These are phyloP conservation scores for Drosophila mettleri DNA, from an alignment of 2,888 invertebrate species.

Conservation along the genomic window DNA sequence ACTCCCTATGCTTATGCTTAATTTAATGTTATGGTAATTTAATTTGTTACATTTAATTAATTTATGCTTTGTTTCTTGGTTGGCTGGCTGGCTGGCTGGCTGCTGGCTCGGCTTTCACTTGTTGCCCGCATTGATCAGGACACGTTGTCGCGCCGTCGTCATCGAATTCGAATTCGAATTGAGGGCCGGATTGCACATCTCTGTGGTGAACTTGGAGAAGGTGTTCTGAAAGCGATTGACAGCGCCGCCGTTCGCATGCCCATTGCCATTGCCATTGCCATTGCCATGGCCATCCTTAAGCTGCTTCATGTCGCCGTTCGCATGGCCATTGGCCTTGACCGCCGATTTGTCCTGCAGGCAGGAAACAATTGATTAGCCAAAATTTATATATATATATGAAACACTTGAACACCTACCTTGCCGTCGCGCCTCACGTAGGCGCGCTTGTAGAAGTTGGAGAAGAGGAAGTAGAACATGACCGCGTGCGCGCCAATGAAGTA, in stretches of 20 bases:
- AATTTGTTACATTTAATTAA: slow-evolving; percentile 72
- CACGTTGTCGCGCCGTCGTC: slow-evolving; percentile 82
- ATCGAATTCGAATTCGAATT: slow-evolving; percentile 33
- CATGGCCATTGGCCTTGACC: slow-evolving; percentile 77
- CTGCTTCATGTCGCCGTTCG: slow-evolving; percentile 68
- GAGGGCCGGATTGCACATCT: slow-evolving; percentile 71
- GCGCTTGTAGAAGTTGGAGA: slow-evolving; percentile 95
- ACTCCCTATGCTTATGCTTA: slow-evolving; percentile 76
- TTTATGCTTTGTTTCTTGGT: slow-evolving; percentile 75
- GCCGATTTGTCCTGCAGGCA: slow-evolving; percentile 71
- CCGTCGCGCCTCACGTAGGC: slow-evolving; percentile 87
- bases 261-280: slow-evolving; percentile 44
- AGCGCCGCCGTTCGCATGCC: slow-evolving; percentile 64
- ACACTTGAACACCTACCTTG: slow-evolving; percentile 78
- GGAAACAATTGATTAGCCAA: neutral
- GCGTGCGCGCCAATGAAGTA: slow-evolving; percentile 97
- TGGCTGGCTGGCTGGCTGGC: slow-evolving; percentile 42
- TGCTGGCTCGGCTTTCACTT: slow-evolving; percentile 52
- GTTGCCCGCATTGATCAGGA: slow-evolving; percentile 80
- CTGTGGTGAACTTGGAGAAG: slow-evolving; percentile 73
- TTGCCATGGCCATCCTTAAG: slow-evolving; percentile 52
- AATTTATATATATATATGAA: neutral
- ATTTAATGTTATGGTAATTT: slow-evolving; percentile 71
- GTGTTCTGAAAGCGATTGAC: slow-evolving; percentile 75
- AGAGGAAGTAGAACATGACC: slow-evolving; percentile 95